Conservation (phyloP, 2,113 vertebrate genomes). For the Aphyosemion australe region DNA sequence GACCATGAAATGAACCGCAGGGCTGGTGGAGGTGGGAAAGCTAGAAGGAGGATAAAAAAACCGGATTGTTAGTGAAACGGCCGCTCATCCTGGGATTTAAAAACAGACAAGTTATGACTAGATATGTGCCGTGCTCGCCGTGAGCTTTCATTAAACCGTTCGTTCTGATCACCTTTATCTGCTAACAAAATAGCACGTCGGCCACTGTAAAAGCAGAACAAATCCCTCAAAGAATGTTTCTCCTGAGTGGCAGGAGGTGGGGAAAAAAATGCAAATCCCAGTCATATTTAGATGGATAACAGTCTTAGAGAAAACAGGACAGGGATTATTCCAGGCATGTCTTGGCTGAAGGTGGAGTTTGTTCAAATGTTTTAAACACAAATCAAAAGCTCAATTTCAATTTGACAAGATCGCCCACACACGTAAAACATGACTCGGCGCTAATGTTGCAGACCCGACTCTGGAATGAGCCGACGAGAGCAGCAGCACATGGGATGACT, state of each 20-base stretch:
- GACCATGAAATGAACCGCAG: constrained; percentile 55
- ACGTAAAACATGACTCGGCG: constrained; percentile 54
- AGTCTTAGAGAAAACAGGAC: constrained; percentile 48
- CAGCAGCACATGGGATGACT: constrained; percentile 53
- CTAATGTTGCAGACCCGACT: constrained; percentile 56
- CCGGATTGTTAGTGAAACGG: constrained; percentile 47
- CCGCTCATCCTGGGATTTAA: constrained; percentile 63
- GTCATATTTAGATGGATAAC: constrained; percentile 55
- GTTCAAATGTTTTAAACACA: constrained; percentile 59
- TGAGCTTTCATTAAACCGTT: constrained; percentile 28
- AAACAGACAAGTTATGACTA: constrained; percentile 55
- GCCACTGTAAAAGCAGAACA: constrained; percentile 42
- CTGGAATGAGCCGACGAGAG: constrained; percentile 60
- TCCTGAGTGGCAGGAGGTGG: constrained; percentile 30
- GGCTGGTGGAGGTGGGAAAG: constrained; percentile 45
- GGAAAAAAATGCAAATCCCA: constrained; percentile 6
- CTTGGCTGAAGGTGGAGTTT: constrained; percentile 42
- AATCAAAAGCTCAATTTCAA: constrained; percentile 49
- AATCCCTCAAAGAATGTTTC: constrained; percentile 48
- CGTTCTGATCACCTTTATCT: constrained; percentile 34
- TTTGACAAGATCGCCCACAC: constrained; percentile 49
- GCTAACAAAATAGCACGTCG: constrained; percentile 47
- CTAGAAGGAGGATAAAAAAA: constrained; percentile 10
- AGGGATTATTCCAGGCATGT: constrained; percentile 60
- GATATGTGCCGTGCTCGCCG: constrained; percentile 33